A percentile compares a stretch with the other conserved stretches of the same genome.
These are phyloP conservation scores for Odocoileus virginianus DNA, from an alignment of 2,113 vertebrate species.

Conservation along the genomic window DNA sequence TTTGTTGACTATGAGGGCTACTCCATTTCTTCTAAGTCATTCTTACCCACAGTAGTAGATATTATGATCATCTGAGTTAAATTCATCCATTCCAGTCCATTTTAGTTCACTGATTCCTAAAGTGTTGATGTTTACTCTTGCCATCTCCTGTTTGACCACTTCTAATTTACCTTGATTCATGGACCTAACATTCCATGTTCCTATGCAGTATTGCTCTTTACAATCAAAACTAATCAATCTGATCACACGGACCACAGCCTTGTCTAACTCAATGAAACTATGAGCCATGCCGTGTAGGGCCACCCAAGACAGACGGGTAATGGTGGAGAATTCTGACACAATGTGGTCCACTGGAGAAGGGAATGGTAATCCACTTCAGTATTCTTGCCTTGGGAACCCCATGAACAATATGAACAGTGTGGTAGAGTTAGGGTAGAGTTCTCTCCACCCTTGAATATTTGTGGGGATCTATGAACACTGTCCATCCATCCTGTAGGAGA, in stretches of 20 bases:
- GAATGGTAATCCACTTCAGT: neutral
- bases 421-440: neutral
- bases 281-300: neutral
- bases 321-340: neutral
- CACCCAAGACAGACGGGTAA: neutral
- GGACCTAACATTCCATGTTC: neutral
- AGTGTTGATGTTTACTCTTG: neutral
- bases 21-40: neutral
- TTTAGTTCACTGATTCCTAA: neutral
- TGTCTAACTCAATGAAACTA: neutral
- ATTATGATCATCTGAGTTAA: neutral
- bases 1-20: neutral
- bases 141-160: neutral
- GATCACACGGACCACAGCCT: neutral
- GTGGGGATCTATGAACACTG: neutral
- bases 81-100: neutral
- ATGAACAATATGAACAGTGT: neutral
- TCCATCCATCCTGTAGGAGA: too few relatives aligned
- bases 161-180: neutral
- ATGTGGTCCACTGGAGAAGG: neutral
- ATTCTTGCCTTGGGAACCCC: neutral
- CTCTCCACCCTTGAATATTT: neutral
- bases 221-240: neutral
- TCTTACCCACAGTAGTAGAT: neutral
- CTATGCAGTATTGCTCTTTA: neutral